These are phyloP conservation scores for Thinocorus orbignyianus DNA, from an alignment of 2,113 vertebrate genomes.

Conservation along the genomic window DNA sequence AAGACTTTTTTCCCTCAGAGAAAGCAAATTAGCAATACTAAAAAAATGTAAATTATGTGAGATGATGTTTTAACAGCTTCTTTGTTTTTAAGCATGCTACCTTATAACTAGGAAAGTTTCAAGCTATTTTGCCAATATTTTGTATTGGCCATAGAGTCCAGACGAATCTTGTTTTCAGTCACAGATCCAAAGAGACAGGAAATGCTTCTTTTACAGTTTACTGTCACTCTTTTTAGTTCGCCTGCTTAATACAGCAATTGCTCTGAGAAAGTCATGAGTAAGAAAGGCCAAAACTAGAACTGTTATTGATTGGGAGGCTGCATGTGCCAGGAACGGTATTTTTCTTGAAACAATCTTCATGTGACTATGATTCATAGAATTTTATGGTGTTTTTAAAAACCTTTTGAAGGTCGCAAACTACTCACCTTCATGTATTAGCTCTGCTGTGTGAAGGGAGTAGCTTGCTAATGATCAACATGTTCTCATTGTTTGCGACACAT, in stretches of 20 bases:
- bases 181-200: neutral
- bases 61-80: neutral
- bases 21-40: neutral
- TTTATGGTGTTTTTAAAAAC: neutral
- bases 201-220: neutral
- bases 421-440: neutral
- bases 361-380: neutral
- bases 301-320: neutral
- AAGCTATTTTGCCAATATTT: neutral
- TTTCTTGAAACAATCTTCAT: slow-evolving; percentile 6
- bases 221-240: neutral
- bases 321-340: neutral
- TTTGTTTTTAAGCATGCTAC: neutral
- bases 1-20: neutral
- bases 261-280: neutral
- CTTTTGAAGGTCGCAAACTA: neutral
- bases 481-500: neutral
- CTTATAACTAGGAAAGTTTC: neutral
- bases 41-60: neutral
- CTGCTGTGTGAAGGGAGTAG: neutral
- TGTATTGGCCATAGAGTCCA: neutral
- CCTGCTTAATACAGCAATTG: neutral
- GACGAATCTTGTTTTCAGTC: neutral
- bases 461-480: neutral
- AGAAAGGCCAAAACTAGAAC: neutral